Percentiles rank a stretch among this genome's conserved stretches.
Conservation (phyloP, 1,140 invertebrate species). For the Lasaia peninsularis region DNA sequence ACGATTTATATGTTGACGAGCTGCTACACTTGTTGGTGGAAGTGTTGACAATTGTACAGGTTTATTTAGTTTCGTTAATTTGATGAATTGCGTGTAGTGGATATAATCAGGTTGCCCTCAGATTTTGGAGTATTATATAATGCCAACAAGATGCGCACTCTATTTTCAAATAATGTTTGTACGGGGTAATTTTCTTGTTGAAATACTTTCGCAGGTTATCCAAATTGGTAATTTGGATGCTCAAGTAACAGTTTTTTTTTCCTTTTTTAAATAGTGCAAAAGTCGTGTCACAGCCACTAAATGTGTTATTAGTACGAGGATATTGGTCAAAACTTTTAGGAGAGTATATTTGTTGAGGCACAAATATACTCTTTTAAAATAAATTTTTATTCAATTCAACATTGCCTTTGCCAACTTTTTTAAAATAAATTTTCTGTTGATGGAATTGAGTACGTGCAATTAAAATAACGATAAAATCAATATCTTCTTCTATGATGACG, state of each 20-base stretch:
- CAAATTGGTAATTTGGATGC: constrained; percentile 35
- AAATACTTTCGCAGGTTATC: constrained; percentile 46
- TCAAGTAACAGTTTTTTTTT: constrained; percentile 38
- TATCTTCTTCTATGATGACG: constrained; percentile 52
- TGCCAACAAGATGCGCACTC: constrained; percentile 37
- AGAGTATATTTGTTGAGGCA: constrained; percentile 43
- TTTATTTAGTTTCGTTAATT: constrained; percentile 42
- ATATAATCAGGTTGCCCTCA: constrained; percentile 38
- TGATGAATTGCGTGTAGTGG: constrained; percentile 40
- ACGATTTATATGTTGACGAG: constrained; percentile 51
- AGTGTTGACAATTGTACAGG: constrained; percentile 43
- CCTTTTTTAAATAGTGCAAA: constrained; percentile 50
- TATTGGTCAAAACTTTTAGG: constrained; percentile 43
- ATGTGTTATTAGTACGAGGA: constrained; percentile 41
- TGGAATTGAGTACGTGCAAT: constrained; percentile 36
- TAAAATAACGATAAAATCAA: constrained; percentile 52
- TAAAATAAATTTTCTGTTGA: constrained; percentile 36
- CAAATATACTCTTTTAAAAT: too few relatives aligned
- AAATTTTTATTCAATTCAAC: too few relatives aligned
- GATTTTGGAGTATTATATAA: constrained; percentile 48
- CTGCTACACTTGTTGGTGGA: constrained; percentile 43
- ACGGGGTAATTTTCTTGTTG: constrained; percentile 40
- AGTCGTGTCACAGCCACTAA: constrained; percentile 53
- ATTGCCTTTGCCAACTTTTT: constrained; percentile 41
- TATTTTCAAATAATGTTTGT: constrained; percentile 42